These are phyloP conservation scores for Rhodophaea formosa DNA, from an alignment of 2,888 invertebrate species.

Conservation along the genomic window DNA sequence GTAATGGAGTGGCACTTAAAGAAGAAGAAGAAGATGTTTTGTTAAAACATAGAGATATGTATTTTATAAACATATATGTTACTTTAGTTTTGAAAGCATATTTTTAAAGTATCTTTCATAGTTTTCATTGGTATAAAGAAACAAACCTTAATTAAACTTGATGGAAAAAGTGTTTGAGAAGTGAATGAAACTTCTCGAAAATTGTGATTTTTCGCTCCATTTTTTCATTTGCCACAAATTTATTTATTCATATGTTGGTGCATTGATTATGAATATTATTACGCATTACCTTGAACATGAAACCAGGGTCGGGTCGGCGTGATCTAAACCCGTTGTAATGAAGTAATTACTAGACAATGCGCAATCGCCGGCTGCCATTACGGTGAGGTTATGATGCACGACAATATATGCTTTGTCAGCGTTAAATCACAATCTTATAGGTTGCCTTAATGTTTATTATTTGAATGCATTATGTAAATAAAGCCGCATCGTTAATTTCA, in stretches of 20 bases:
- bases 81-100: no score
- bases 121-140: no score
- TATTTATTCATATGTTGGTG: neutral
- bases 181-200: neutral
- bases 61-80: no score
- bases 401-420: neutral
- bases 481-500: no score
- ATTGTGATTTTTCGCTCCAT: neutral
- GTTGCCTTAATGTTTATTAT: neutral
- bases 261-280: neutral
- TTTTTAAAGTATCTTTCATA: no score
- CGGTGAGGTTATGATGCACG: neutral
- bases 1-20: no score
- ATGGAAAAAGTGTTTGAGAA: no score
- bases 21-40: no score
- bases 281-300: constrained; percentile 7
- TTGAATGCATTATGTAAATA: no score
- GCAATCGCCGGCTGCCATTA: neutral
- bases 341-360: constrained; percentile 11
- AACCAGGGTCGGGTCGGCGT: neutral
- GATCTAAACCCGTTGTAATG: constrained; percentile 9
- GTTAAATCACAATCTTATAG: neutral
- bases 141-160: no score
- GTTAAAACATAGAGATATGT: no score
- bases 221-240: neutral